Base-by-base conservation (phyloP, 2,888 invertebrate genomes). In the Aleiodes leptofemur region DNA sequence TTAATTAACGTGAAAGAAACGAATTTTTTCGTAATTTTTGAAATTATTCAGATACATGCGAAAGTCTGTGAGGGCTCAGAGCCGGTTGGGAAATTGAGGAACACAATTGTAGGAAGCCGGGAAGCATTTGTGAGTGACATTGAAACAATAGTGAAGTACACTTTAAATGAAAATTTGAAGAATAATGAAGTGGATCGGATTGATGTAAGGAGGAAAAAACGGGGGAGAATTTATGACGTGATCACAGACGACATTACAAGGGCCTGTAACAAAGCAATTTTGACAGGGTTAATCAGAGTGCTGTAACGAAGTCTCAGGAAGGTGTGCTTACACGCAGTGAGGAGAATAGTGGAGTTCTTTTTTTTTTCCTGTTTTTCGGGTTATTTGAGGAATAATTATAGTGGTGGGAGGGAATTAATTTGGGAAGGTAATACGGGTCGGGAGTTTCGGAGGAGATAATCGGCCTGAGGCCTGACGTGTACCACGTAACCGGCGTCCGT, bases 401-500 rank as follows among this genome's bases (percentile, higher is more conserved):
- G 38, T 55, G 23, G 11, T 3, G 23, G 34, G 38, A 29, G 38
- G 11, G 29, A 43, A 51, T 43, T 43, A 34, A 34, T 43, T 43
- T 8, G 14, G 13, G 14, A 43, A 29, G 51, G 43, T n/a, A 57
- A 23, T 16, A 72, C 59, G 59, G 16, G 38, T 43, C 13, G 16
- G 16, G 71, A 50, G 31, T 14, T 53, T 43, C 23, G 31, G 50
- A 48, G 59, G 34, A 43, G 56, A 56, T 31, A 69, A 64, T 57
- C 64, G 73, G 73, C 71, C 71, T 53, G 59, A 56, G 57, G 69
- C 77, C 73, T 64, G 69, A 73, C 71, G 73, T 72, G 66, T 76
- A 68, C 68, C 70, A 77, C 69, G 50, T 69, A 69, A 69, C 74
- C 77, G 74, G 79, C 76, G 79, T 79, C 79, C 80, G 82, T 83